Evolutionary conservation across 2,113 vertebrate species (phyloP).

Genomic region (Hippocampus guttulatus): DNA sequence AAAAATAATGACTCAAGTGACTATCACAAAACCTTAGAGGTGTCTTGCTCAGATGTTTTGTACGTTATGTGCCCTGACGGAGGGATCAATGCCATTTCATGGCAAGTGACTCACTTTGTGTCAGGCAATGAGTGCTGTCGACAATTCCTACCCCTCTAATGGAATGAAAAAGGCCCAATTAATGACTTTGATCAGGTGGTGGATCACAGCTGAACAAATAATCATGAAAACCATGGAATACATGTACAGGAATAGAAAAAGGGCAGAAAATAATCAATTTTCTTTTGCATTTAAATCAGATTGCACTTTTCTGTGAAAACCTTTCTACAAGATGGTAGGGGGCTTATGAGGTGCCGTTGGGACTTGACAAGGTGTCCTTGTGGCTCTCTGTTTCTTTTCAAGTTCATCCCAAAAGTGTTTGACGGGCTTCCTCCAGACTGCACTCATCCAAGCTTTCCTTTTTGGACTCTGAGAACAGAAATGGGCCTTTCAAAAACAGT

Average conservation of each 20-base stretch:
- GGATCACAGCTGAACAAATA: not conserved
- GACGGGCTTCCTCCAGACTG: not conserved
- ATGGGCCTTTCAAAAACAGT: not conserved
- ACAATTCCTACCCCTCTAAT: constrained; percentile 17
- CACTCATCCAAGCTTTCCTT: not conserved
- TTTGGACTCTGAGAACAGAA: not conserved
- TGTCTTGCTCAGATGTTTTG: not conserved
- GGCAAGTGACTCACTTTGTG: constrained; percentile 19
- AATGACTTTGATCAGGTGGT: constrained; percentile 13
- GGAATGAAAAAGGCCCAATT: constrained; percentile 12
- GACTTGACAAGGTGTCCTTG: not conserved
- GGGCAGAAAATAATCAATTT: not conserved
- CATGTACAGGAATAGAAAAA: not conserved
- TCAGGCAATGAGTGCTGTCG: constrained; percentile 7
- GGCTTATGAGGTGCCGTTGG: not conserved
- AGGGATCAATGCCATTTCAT: constrained; percentile 13
- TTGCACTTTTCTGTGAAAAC: not conserved
- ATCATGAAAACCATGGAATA: not conserved
- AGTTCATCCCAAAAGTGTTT: not conserved
- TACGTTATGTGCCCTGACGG: not conserved
- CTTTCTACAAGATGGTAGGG: not conserved
- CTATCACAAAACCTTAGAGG: not conserved
- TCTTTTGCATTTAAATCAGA: not conserved
- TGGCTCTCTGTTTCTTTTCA: not conserved
- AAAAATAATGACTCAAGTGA: not conserved